Conservation (phyloP, 1,140 invertebrate genomes). For the Goniozus legneri region DNA sequence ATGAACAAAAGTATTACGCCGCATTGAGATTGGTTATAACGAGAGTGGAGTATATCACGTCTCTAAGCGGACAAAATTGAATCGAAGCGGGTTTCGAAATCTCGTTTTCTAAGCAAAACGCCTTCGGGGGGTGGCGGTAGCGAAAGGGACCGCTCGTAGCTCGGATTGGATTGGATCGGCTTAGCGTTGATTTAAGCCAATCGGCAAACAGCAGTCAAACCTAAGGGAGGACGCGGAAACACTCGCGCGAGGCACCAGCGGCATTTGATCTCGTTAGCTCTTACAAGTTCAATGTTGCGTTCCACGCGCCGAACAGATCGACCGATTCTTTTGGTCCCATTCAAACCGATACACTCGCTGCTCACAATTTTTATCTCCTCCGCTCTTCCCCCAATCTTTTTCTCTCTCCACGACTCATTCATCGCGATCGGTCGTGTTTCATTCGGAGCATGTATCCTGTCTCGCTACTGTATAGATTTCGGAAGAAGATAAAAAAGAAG, state of each 20-base stretch:
- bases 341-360: conserved; percentile 12
- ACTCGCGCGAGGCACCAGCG: too few species aligned
- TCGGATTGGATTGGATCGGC: conserved; percentile 53
- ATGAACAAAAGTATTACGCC: too few species aligned
- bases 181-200: conserved; percentile 57
- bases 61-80: too few species aligned
- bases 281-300: conserved; percentile 52
- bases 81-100: too few species aligned
- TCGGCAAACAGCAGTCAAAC: conserved; percentile 48
- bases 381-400: conserved; percentile 5
- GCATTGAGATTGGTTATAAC: too few species aligned
- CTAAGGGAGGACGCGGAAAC: conserved; percentile 40
- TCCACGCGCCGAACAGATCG: conserved; percentile 18
- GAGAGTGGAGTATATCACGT: too few species aligned
- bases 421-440: conserved; percentile 4
- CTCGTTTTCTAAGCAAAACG: too few species aligned
- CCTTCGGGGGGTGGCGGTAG: too few species aligned
- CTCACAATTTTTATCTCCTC: not conserved
- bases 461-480: too few species aligned
- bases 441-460: conserved; percentile 1
- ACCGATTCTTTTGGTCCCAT: too few species aligned
- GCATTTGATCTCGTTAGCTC: conserved; percentile 56
- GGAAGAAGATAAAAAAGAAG: too few species aligned
- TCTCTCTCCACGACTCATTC: conserved; percentile 5
- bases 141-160: conserved; percentile 42